Evolutionary conservation across 2,888 invertebrate genomes (phyloP).

Genomic region (Tenthredo notha): DNA sequence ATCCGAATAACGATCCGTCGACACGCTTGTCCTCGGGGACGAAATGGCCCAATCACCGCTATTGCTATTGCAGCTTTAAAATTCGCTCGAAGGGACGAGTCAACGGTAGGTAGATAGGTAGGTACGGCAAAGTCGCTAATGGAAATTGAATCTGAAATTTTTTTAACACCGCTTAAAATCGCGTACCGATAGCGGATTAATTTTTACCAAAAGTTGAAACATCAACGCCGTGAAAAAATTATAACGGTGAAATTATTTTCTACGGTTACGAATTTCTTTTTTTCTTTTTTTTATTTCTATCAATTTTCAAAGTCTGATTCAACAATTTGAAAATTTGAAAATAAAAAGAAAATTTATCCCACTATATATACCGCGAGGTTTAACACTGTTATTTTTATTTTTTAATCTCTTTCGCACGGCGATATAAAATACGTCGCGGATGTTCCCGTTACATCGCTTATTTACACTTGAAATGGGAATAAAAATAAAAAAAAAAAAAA

Average conservation of each 20-base stretch:
- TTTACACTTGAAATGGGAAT: background rate
- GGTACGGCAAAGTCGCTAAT: background rate
- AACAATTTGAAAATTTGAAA: too few relatives aligned
- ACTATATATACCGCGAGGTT: background rate
- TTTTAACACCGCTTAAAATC: conserved; percentile 5
- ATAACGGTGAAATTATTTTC: too few relatives aligned
- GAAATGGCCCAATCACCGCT: background rate
- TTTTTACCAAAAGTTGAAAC: background rate
- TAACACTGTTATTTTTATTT: background rate
- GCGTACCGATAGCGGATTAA: conserved; percentile 3
- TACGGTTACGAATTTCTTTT: background rate
- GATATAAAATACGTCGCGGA: background rate
- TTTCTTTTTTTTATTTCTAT: background rate
- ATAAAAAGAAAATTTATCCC: too few relatives aligned
- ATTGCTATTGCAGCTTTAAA: conserved; percentile 8
- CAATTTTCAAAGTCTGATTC: background rate
- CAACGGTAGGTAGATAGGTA: background rate
- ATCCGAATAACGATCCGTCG: background rate
- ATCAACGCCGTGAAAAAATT: background rate
- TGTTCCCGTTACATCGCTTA: background rate
- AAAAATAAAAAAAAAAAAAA: background rate
- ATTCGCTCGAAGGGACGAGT: background rate
- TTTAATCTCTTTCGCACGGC: background rate
- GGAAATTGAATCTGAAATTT: conserved; percentile 7
- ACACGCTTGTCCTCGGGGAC: background rate